These are phyloP conservation scores for Sinhomidia bicolor DNA, from an alignment of 2,888 invertebrate genomes.

Conservation along the genomic window DNA sequence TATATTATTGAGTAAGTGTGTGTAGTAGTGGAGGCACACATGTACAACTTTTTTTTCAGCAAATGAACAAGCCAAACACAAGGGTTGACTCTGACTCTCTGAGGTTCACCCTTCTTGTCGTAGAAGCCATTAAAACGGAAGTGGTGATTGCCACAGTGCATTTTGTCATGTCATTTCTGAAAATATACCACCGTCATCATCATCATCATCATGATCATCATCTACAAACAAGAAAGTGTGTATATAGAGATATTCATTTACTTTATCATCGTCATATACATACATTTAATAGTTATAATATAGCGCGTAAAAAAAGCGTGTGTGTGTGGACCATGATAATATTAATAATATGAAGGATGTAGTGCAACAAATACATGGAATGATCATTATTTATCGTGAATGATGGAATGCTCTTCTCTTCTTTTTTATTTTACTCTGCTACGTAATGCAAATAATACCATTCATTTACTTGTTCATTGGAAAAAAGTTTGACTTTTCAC, in stretches of 20 bases:
- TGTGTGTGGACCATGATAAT: not conserved
- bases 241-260: no score
- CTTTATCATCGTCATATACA: constrained; percentile 9
- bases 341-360: not conserved
- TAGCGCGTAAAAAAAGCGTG: not conserved
- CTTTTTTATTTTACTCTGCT: not conserved
- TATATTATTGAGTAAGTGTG: no score
- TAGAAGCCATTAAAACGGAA: constrained; percentile 74
- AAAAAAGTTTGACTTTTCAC: not conserved
- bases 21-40: no score
- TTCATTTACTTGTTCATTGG: not conserved
- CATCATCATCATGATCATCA: constrained; percentile 16
- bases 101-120: constrained; percentile 74
- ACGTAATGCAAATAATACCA: not conserved
- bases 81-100: constrained; percentile 51
- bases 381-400: not conserved
- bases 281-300: not conserved
- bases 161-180: constrained; percentile 70
- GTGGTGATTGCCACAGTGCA: constrained; percentile 75
- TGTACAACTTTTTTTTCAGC: constrained; percentile 32
- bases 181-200: constrained; percentile 25
- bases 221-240: not conserved
- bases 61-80: constrained; percentile 8
- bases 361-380: not conserved
- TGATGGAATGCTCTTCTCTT: not conserved